Base-by-base conservation (phyloP, 2,113 vertebrate species). In the Cochlearius cochlearius region DNA sequence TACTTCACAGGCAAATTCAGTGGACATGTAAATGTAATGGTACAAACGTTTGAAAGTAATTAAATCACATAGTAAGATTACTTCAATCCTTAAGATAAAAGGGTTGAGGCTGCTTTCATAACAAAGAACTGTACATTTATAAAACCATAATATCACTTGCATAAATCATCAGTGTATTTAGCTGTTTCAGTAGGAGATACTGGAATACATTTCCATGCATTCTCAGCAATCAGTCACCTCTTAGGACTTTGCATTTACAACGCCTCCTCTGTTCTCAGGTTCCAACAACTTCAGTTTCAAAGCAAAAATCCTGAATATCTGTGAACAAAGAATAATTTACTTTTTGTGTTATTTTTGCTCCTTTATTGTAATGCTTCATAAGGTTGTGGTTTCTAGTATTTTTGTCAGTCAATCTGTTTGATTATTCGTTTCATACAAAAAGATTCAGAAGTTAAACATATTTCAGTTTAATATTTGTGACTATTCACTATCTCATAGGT, bases 131-230 rank as follows among this genome's bases (percentile, higher is more conserved):
- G n/a, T 50, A 36, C 39, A 49, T 84, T 94, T 92, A 72, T 81
- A 92, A 94, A 95, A 91, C 36, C 56, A 78, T 81, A 89, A 94
- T 94, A 96, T 85, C 53, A 62, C 68, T 94, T 88, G 12, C 9
- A 67, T 86, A 92, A 92, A 88, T 86, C 50, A 86, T 78, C 56
- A 49, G 41, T n/a, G 50, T 83, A 56, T 92, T 94, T 81, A 94
- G 43, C 36, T 89, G 12, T 75, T 89, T 91, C 73, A 73, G 21
- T 89, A 72, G 60, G 52, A 91, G 88, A 22, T 74, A 85, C 25
- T 50, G 58, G 45, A 94, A 72, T 58, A 45, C 13, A 87, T 91
- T 95, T 94, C 86, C 52, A 67, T 67, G 67, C 16, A 50, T 71
- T 64, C 50, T 76, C 26, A 67, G 41, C 19, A 58, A 75, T 60